phyloP scores from a whole-genome alignment of 2,797 vertebrate species.

The Amazona finschi region DNA sequence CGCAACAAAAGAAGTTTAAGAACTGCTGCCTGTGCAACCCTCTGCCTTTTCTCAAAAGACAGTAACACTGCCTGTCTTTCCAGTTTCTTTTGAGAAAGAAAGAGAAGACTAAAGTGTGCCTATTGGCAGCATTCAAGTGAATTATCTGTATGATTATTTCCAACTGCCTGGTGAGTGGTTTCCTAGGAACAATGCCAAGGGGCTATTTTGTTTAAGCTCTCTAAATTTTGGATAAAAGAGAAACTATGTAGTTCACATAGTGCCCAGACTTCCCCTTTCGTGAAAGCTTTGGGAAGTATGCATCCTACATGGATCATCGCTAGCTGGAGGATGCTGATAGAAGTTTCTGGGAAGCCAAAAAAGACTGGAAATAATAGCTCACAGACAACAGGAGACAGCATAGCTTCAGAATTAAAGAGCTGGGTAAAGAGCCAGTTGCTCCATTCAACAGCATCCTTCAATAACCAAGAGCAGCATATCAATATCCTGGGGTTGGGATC shows the following conservation, averaged over 20 bases:
- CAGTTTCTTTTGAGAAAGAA: slow-evolving; percentile 40
- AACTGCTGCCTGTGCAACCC: not conserved
- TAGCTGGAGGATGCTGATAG: not conserved
- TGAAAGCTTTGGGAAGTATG: not conserved
- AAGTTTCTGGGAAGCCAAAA: not conserved
- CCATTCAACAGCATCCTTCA: not conserved
- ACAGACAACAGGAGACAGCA: not conserved
- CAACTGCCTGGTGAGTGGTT: slow-evolving; percentile 39
- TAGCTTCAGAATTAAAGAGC: not conserved
- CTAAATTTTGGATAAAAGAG: slow-evolving; percentile 17
- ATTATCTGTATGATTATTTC: slow-evolving; percentile 56
- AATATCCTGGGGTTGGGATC: not conserved
- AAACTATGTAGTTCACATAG: not conserved
- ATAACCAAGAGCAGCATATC: accelerated
- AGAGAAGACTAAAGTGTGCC: slow-evolving; percentile 27
- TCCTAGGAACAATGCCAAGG: slow-evolving; percentile 53
- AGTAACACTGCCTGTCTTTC: not conserved
- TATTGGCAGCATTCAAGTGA: slow-evolving; percentile 11
- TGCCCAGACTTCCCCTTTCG: not conserved
- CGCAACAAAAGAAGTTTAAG: slow-evolving; percentile 1
- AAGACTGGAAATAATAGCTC: not conserved
- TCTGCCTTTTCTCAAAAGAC: slow-evolving; percentile 26
- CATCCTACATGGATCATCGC: not conserved
- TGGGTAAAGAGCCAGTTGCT: not conserved
- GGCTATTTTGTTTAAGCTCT: slow-evolving; percentile 43